Base-by-base conservation (phyloP, 2,888 invertebrate species). In the Helicoverpa assulta region DNA sequence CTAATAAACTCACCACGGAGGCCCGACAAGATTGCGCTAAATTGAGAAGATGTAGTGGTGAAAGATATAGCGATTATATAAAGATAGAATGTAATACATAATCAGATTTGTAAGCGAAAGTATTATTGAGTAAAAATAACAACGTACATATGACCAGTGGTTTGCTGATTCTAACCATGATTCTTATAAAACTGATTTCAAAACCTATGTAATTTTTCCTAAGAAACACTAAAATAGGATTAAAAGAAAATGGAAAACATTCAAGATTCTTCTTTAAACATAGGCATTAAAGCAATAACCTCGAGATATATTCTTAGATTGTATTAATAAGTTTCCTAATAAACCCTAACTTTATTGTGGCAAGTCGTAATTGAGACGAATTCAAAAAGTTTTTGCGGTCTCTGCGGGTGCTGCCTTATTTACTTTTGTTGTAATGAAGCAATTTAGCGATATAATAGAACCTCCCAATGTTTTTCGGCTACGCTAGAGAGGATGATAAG, bases 351-450 rank as follows among this genome's bases (percentile, higher is more conserved):
- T 81, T 75, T 71, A 75, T 64, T 55, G 60, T 66, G 53, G 66
- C 67, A 60, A 71, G 52, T 70, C 72, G 67, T 80, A 80, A 80
- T 81, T 75, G 72, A 81, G 80, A 81, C 71, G 71, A 73, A 80
- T 78, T 72, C 80, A 73, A 54, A 73, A 79, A 81, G 69, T 80
- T 80, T 70, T 72, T 70, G 63, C 59, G 59, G 72, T 75, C 75
- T 73, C 82, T 61, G 61, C 54, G 79, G 82, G 58, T 47, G 47
- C 50, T 54, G 57, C 54, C 67, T 74, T 78, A 78, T 70, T 81
- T 79, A 80, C 69, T 80, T 71, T 62, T 33, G 55, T 70, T 69
- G 65, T 80, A 80, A 80, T 69, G 71, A 80, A 76, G 60, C 60
- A 67, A 81, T 68, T 67, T 63, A 68, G 63, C 29, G 52, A 52